These are phyloP conservation scores for Entomyzon cyanotis DNA, from an alignment of 2,113 vertebrate genomes.

Conservation along the genomic window DNA sequence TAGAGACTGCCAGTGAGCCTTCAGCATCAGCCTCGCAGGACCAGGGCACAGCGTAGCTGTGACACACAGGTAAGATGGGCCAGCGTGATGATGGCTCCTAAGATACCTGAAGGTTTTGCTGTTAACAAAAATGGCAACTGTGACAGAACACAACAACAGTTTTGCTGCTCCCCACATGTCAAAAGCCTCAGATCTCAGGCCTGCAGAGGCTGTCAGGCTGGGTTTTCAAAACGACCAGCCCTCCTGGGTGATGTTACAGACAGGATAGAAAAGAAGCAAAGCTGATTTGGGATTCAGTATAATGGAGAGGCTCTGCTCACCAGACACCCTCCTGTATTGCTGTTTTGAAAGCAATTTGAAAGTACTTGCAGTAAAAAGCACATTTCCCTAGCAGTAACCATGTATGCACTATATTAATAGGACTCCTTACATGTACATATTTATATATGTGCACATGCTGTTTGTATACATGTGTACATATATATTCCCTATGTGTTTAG, in stretches of 20 bases:
- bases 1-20: not conserved
- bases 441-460: not conserved
- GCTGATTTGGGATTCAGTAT: not conserved
- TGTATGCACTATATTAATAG: not conserved
- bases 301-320: not conserved
- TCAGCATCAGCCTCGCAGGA: not conserved
- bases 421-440: not conserved
- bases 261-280: not conserved
- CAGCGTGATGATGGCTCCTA: not conserved
- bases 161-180: not conserved
- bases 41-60: not conserved
- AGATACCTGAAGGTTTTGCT: not conserved
- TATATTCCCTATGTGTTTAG: not conserved
- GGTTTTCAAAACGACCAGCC: not conserved
- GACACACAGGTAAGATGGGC: slow-evolving; percentile 41
- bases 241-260: not conserved
- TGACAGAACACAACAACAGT: not conserved
- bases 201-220: not conserved
- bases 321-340: not conserved
- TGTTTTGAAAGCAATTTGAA: not conserved
- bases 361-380: not conserved
- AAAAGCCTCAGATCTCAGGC: not conserved
- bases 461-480: not conserved
- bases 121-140: not conserved
- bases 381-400: not conserved